Evolutionary conservation across 2,888 invertebrate genomes (phyloP), one percentile per base, ranked within the genome.

Genomic region (Morpho achilles): DNA sequence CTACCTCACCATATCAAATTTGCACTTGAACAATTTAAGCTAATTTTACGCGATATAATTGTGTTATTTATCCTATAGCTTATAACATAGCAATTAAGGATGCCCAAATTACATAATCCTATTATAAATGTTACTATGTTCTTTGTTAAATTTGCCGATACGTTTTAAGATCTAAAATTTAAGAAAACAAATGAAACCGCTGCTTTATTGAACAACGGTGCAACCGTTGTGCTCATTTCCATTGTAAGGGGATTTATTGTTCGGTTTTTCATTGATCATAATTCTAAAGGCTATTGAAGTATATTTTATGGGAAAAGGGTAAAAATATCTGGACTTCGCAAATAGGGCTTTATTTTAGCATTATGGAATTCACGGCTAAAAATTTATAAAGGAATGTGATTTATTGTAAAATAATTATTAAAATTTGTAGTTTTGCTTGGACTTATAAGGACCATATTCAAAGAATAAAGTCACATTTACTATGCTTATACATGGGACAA

Each of bases 281-380:
- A 56, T 64, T 64, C 64, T 60, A 64, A 64, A 64, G 64, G 54
- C 60, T 60, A 60, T 63, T 63, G 62, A 63, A 53, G 56, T 56
- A 58, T 61, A 58, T 61, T 59, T 59, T 59, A 56, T 53, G 53
- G 59, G 53, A 53, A 61, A 59, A 43, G 50, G 48, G 45, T 44
- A 44, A 56, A 53, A 48, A 41, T 59, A 48, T 54, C 54, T 48
- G 39, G 48, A 54, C 41, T 54, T 32, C 42, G 42, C 41, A 16
- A 46, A 47, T 16, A 46, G 7, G 40, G 40, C 41, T 8, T 46
- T 47, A 40, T 43, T 43, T 9, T 8, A 4, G 42, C 7, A 9
- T 43, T 7, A 44, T 58, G 8, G 48, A 32, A 32, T 32, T 5
- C 32, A 32, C 32, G 32, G 32, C 3, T 32, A 32, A 3, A 32